A percentile compares a stretch with the other conserved stretches of the same genome.
Conservation (phyloP, 2,797 vertebrate species). For the Pseudopleuronectes americanus region DNA sequence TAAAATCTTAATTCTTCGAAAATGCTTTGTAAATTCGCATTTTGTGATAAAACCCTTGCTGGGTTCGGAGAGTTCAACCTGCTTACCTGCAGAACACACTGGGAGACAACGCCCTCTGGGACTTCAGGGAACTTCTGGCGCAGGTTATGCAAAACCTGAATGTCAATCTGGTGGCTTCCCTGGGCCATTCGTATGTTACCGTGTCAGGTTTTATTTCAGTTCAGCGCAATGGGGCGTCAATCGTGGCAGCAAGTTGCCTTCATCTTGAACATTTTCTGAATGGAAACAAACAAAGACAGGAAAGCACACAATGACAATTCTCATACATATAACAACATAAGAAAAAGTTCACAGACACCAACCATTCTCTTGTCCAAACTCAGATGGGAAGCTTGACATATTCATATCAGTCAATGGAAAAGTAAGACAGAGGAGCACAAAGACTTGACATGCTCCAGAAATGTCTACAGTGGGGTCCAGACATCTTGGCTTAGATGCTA, state of each 20-base stretch:
- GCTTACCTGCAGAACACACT: conserved; percentile 94
- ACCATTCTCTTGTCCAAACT: not conserved
- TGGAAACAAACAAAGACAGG: conserved; percentile 32
- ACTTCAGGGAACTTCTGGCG: conserved; percentile 99
- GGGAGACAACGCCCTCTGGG: conserved; percentile 97
- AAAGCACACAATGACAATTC: not conserved
- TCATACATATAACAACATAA: not conserved
- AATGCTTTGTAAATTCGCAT: too few species aligned
- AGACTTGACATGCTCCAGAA: too few species aligned
- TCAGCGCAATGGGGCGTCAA: conserved; percentile 86
- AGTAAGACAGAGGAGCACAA: not conserved
- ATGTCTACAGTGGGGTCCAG: too few species aligned
- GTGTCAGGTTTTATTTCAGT: conserved; percentile 85
- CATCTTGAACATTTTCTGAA: conserved; percentile 92
- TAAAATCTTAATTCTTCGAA: not conserved
- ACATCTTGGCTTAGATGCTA: too few species aligned
- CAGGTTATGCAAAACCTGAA: conserved; percentile 99
- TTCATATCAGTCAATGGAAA: conserved; percentile 6
- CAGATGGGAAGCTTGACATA: not conserved
- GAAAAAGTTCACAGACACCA: not conserved
- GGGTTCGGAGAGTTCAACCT: not conserved
- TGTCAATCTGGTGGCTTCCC: conserved; percentile 99
- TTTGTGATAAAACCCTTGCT: not conserved
- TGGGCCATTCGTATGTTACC: conserved; percentile 99
- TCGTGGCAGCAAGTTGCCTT: conserved; percentile 84